Evolutionary conservation across 2,888 invertebrate species (phyloP), one percentile per base, ranked within the genome.

Genomic region (Drosophila phalerata): DNA sequence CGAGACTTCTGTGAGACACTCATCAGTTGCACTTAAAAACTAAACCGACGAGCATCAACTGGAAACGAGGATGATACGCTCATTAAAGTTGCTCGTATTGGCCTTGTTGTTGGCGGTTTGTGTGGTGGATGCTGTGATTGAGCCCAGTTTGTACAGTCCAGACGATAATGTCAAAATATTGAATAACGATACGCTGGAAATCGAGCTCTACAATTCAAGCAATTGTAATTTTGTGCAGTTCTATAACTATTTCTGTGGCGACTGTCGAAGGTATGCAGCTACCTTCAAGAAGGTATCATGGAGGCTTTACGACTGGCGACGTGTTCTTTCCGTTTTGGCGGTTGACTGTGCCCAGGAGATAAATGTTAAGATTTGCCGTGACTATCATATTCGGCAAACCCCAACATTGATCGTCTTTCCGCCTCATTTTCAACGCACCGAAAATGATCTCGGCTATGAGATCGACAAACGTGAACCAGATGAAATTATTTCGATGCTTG

Each of bases 241-340:
- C 93, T 98, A 98, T 92, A 98, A 97, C 92, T 97, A 96, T 90
- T 98, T 97, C 95, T 99, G 98, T 92, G 98, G 98, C 9, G 97
- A 97, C 91, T 99, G 98, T 91, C 95, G 96, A 83, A 93, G 96
- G 43, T 98, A 97, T 92, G 97, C 97, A 0, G 97, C 97, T 0
- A 95, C 51, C 0, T 82, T 74, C 10, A 83, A 77, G 64, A 37
- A 42, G 17, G 1, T 82, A 5, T 61, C 85, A 0, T 9, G 45
- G 10, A 17, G 42, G 2, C 19, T 84, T 13, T 37, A 38, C 15
- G 58, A 42, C 8, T 84, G 87, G 79, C 55, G 47, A 2, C 65
- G 61, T 2, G 13, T 73, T 4, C 38, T 82, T 9, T 25, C 53
- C 13, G 47, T 85, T 5, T 65, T 52, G 25, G 77, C 51, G 25